Base-by-base conservation (phyloP, 2,113 vertebrate genomes). In the Psophia crepitans region DNA sequence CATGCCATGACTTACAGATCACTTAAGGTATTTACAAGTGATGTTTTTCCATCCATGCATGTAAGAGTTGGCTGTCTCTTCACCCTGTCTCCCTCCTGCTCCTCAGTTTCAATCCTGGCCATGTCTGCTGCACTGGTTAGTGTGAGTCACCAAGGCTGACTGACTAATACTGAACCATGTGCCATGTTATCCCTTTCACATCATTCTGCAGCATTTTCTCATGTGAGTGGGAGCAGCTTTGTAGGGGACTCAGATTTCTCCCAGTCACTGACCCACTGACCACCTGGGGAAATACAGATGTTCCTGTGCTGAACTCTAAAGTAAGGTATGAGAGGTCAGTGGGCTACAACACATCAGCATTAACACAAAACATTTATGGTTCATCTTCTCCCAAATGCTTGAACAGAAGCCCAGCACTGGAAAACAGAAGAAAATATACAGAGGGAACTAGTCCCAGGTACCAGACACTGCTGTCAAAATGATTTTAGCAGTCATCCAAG, bases 71-170 rank as follows among this genome's bases (percentile, higher is more conserved):
- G 66, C 56, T 92, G 41, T 57, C 84, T 61, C 46, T 86, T 75
- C 69, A 61, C 48, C 32, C 74, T 22, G 32, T 73, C 77, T 95
- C 61, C 37, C 41, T 94, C 30, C 43, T 71, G 9, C 61, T 91
- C 35, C 54, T 56, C 5, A 2, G 53, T 81, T 92, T 89, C 66
- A 83, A 56, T 73, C 84, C 81, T 84, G 91, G 65, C 77, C 10
- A 1, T 19, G 15, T 64, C 73, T 89, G 76, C 56, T 92, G 60
- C 64, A 12, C 24, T 71, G 79, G 79, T 75, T 71, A 84, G 65
- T 30, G 51, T 96, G 94, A 96, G 73, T 95, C 96, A 97, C 76
- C n/a, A 66, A 86, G 74, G 54, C 46, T 21, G 51, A 61, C 80
- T 88, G 71, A 84, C 86, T 82, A 94, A 65, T 63, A 89, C 41